Evolutionary conservation across 2,888 invertebrate species (phyloP).

Genomic region (Elmis aenea): DNA sequence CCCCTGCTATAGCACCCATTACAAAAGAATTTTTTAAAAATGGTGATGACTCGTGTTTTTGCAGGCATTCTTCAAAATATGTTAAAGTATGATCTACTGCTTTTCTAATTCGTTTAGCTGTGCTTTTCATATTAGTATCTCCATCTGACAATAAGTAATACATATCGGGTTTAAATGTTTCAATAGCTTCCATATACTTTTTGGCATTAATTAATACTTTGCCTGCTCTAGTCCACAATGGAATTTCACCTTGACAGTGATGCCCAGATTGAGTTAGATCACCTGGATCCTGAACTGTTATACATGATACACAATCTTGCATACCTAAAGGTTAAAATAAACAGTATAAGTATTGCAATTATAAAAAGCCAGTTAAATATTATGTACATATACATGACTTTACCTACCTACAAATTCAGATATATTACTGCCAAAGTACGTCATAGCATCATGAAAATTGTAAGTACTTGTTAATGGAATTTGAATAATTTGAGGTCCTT

Average conservation of each 20-base stretch:
- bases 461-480: conserved; percentile 67
- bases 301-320: conserved; percentile 48
- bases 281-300: conserved; percentile 67
- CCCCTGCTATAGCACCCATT: conserved; percentile 72
- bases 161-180: conserved; percentile 73
- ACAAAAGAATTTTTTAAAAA: conserved; percentile 49
- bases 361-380: background rate
- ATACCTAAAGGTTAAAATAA: conserved; percentile 43
- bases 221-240: conserved; percentile 76
- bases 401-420: conserved; percentile 58
- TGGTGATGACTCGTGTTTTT: conserved; percentile 50
- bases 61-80: conserved; percentile 66
- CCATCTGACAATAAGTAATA: conserved; percentile 78
- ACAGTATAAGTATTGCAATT: background rate
- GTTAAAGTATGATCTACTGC: conserved; percentile 63
- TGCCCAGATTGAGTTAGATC: conserved; percentile 62
- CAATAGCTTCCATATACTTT: conserved; percentile 71
- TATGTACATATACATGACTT: background rate
- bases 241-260: conserved; percentile 64
- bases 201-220: conserved; percentile 61
- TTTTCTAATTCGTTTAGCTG: conserved; percentile 66
- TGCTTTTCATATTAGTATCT: conserved; percentile 61
- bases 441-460: conserved; percentile 58
- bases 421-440: conserved; percentile 59
- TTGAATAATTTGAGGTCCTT: conserved; percentile 60